Base-by-base conservation (phyloP, 2,113 vertebrate genomes). In the Redunca redunca region DNA sequence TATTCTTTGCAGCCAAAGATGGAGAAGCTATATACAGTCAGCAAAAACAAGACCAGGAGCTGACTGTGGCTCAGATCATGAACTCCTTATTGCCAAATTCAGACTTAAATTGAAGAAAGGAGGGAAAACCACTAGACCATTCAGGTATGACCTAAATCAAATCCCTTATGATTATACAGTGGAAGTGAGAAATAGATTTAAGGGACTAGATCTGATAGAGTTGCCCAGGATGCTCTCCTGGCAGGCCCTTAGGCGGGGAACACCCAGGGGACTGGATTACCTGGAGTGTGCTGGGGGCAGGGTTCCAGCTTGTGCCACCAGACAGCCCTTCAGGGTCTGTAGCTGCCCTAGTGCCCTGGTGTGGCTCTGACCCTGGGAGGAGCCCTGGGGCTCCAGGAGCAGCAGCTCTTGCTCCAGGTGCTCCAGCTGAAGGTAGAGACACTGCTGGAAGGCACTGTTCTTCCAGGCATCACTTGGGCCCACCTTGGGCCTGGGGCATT, bases 351-450 rank as follows among this genome's bases (percentile, higher is more conserved):
- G 98, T 33, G 99, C 99, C 97, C 97, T 98, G 94, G 97, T 95
- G 93, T 99, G 99, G 98, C 99, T 99, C 85, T 99, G 99, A 30
- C 96, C 95, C 83, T 98, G 98, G 36, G 99, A 98, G 96, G 99
- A 99, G 90, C 98, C 98, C 5, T 97, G 97, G 1, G 99, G 98
- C 26, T 99, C 99, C 94, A 99, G 94, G 95, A 99, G 98, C 97
- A 95, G 97, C 93, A 99, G 97, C 91, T 99, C 99, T 94, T 99
- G 99, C 98, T 99, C 99, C 57, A 99, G 88, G 0, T 98, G 99
- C 97, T 99, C 99, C 82, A 99, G 98, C 91, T 99, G 99, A 78
- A 98, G 88, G 97, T 99, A 99, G 88, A 99, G 99, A 98, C 99
- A 99, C 55, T 88, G 98, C 91, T 97, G 98, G 96, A 99, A 99